Evolutionary conservation across 2,113 vertebrate genomes (phyloP).

Genomic region (Calypte anna): DNA sequence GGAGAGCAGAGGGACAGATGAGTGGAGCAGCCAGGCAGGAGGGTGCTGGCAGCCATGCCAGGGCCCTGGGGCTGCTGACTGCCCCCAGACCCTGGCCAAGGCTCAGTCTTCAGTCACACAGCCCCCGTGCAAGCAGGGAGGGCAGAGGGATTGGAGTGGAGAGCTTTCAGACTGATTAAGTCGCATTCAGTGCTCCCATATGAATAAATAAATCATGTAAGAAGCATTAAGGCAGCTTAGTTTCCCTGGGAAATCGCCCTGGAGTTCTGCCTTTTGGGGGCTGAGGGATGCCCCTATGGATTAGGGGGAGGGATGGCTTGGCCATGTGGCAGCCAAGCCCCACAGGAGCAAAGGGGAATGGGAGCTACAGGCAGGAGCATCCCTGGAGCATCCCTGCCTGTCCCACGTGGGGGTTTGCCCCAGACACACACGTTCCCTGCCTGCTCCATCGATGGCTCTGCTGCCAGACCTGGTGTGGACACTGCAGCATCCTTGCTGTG

Average conservation of each 20-base stretch:
- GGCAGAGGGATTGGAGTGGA: background rate
- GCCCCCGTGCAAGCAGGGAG: background rate
- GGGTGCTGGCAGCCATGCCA: background rate
- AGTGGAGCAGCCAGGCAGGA: background rate
- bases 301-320: background rate
- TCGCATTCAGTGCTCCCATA: background rate
- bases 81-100: rapidly evolving
- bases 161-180: constrained; percentile 36
- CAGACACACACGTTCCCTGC: background rate
- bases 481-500: background rate
- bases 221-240: constrained; percentile 67
- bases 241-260: background rate
- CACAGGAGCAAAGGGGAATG: rapidly evolving
- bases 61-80: background rate
- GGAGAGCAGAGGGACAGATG: background rate
- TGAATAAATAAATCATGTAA: constrained; percentile 61
- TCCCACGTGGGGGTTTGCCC: background rate
- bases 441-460: background rate
- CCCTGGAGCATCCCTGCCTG: background rate
- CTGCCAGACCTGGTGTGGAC: rapidly evolving
- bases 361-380: background rate
- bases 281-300: background rate
- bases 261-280: constrained; percentile 44
- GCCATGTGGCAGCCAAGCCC: background rate
- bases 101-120: rapidly evolving